These are phyloP conservation scores for Chiroxiphia lanceolata DNA, from an alignment of 2,797 vertebrate species.

Conservation along the genomic window DNA sequence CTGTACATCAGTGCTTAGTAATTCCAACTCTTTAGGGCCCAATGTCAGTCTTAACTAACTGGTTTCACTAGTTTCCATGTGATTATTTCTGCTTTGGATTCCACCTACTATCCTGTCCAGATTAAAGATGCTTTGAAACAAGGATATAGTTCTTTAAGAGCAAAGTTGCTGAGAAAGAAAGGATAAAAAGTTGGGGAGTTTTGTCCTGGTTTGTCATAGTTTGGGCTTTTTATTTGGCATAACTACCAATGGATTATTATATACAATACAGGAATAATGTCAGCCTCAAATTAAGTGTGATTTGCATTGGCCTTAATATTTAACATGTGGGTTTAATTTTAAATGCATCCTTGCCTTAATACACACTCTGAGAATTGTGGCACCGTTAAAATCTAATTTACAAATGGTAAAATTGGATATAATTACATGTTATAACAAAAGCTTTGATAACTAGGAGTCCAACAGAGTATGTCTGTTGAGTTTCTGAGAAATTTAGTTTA, in stretches of 20 bases:
- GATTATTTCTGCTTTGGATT: constrained; percentile 72
- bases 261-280: background rate
- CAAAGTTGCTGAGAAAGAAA: constrained; percentile 33
- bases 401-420: constrained; percentile 48
- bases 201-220: background rate
- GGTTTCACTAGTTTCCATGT: constrained; percentile 62
- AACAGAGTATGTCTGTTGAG: background rate
- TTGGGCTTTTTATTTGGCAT: background rate
- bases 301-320: constrained; percentile 30
- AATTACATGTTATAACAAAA: constrained; percentile 27
- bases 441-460: background rate
- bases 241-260: background rate
- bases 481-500: background rate
- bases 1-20: constrained; percentile 35
- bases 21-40: constrained; percentile 59
- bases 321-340: constrained; percentile 57
- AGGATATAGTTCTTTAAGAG: constrained; percentile 57
- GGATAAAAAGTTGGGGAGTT: constrained; percentile 6
- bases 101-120: constrained; percentile 56
- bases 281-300: constrained; percentile 13
- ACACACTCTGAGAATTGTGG: constrained; percentile 7
- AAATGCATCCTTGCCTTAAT: constrained; percentile 56
- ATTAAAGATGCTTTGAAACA: constrained; percentile 60
- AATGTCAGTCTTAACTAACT: constrained; percentile 61
- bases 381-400: constrained; percentile 55